Base-by-base conservation (phyloP, 2,113 vertebrate genomes). In the Collichthys lucidus region DNA sequence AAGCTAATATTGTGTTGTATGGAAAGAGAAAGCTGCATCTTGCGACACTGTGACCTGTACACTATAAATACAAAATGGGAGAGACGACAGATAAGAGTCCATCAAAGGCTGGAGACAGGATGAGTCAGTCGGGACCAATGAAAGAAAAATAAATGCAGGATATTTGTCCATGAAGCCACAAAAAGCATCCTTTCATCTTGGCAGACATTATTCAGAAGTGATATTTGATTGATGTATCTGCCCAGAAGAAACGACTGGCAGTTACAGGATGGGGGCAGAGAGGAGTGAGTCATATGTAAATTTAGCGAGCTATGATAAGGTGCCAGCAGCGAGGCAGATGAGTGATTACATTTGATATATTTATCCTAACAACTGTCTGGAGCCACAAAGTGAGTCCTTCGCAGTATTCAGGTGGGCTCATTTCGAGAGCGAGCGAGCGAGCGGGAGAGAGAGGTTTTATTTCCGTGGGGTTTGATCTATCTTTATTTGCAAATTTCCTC, bases 201-300 rank as follows among this genome's bases (percentile, higher is more conserved):
- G 77, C 56, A 73, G 72, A 83, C 49, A 62, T 79, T 87, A 85
- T 81, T 89, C 69, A 80, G 46, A 75, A 82, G 71, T 68, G 78
- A 86, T 77, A 76, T 89, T 76, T 89, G 77, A 88, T 83, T 84
- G 86, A 89, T 88, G 68, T 57, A 46, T 83, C n/a, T 79, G 65
- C 71, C 61, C 68, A 44, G 66, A 74, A 70, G 80, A 84, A 74
- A 46, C 15, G 15, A 59, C 59, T n/a, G 68, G 44, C 59, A 61
- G 64, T 69, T 68, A 84, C 50, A 77, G 68, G 52, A 79, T 42
- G 56, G 70, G 35, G 73, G 56, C 79, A 77, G 75, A 60, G 65
- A 61, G 40, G 77, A 77, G 83, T 90, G 88, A 91, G 67, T 91
- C 90, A 92, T 84, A 83, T 86, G 86, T 85, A 89, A 87, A 92